Conservation (phyloP, 2,797 vertebrate species). For the Antrozous pallidus region DNA sequence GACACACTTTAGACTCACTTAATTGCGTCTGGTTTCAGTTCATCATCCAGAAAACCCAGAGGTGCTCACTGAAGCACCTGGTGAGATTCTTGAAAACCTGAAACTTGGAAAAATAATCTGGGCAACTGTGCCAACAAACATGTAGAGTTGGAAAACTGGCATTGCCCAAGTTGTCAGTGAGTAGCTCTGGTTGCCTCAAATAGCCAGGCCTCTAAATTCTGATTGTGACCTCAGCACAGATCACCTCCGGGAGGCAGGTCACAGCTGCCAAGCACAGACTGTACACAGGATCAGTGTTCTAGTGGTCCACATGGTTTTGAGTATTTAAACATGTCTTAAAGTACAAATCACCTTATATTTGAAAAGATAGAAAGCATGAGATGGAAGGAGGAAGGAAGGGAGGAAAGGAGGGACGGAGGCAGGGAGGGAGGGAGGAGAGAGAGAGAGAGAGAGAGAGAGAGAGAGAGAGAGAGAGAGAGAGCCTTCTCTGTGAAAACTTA, state of each 20-base stretch:
- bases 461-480: no score
- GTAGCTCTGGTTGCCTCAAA: slow-evolving; percentile 29
- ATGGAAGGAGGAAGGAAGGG: background rate
- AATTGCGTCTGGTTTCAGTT: background rate
- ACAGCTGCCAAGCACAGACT: background rate
- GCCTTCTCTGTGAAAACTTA: background rate
- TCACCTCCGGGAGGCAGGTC: background rate
- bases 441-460: background rate
- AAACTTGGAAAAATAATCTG: background rate
- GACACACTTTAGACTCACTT: background rate
- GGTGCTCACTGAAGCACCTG: background rate
- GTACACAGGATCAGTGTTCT: background rate
- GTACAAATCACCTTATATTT: slow-evolving; percentile 2
- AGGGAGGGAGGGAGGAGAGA: background rate
- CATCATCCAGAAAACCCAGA: background rate
- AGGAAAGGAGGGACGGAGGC: background rate
- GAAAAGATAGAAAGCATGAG: background rate
- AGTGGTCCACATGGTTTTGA: background rate
- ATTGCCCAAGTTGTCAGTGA: background rate
- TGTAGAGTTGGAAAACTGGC: background rate
- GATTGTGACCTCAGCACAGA: background rate
- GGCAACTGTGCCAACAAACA: background rate
- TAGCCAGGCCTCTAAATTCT: background rate
- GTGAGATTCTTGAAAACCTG: background rate
- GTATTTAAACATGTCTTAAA: background rate